Base-by-base conservation (phyloP, 2,797 vertebrate genomes). In the Centroberyx gerrardi region DNA sequence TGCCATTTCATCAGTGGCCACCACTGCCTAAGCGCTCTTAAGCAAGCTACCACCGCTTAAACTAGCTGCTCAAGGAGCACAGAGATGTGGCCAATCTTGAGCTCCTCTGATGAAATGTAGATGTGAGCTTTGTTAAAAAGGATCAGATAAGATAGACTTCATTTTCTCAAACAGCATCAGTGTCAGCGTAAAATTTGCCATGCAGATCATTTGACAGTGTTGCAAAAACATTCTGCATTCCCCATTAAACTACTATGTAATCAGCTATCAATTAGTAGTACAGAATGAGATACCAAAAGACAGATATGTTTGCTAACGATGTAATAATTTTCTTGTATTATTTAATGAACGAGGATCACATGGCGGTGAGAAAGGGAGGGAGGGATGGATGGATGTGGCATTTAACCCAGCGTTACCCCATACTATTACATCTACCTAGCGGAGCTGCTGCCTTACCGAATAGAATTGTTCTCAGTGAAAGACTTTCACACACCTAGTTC, bases 1-100 rank as follows among this genome's bases (percentile, higher is more conserved):
- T 52, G 55, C 72, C 38, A 60, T 63, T 68, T 80, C 29, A 42
- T 76, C 59, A 36, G 33, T 36, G 33, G 8, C 61, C 36, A 55
- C 7, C 17, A 2, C 6, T 46, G 29, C 46, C 29, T 8, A 3
- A 27, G 8, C 22, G 28, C 9, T 55, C n/a, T 40, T 42, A 55
- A 36, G 33, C 33, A 7, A 36, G 22, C 33, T 36, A 8, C 33
- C 6, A 36, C 22, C 22, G 5, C 33, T 36, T 36, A 36, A 36
- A 36, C 33, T 36, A 36, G 33, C 33, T 36, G 33, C 33, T 36
- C 6, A 6, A 36, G 33, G 33, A 7, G 33, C 33, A 36, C 6
- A 8, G 6, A 6, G 8, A 33, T 33, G 31, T 33, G 3, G 31
- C 31, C 31, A 33, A 33, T 33, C 31, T 6, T 4, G 31, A 33